Evolutionary conservation across 2,113 vertebrate species (phyloP).

Genomic region (Mus musculus): DNA sequence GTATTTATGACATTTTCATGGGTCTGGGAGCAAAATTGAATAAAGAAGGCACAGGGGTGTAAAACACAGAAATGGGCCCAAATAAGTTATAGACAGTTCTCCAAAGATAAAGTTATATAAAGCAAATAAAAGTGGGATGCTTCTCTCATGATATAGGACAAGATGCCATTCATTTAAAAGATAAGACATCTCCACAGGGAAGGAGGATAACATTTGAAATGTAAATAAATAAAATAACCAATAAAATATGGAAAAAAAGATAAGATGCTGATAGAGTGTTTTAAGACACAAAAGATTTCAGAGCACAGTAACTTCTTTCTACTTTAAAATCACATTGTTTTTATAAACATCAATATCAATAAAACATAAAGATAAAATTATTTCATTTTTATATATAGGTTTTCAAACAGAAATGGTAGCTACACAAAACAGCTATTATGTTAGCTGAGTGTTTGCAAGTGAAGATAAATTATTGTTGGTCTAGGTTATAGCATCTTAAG

Average conservation of each 20-base stretch:
- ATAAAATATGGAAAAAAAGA: not conserved
- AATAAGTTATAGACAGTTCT: not conserved
- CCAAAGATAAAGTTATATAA: not conserved
- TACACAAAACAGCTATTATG: not conserved
- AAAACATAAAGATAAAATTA: not conserved
- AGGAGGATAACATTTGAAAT: too few species aligned
- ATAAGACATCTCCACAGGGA: not conserved
- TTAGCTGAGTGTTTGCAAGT: not conserved
- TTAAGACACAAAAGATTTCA: constrained; percentile 4
- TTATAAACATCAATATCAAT: not conserved
- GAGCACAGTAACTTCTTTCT: not conserved
- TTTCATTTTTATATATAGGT: not conserved
- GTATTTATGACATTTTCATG: not conserved
- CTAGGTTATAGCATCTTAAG: not conserved
- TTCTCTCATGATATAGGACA: constrained; percentile 27
- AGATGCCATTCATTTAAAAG: not conserved
- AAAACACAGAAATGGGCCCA: not conserved
- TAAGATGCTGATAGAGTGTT: not conserved
- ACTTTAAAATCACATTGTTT: not conserved
- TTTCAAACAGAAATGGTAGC: not conserved
- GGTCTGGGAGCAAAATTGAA: not conserved
- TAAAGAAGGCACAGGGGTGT: not conserved
- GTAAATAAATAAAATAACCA: too few species aligned
- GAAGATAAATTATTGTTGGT: not conserved
- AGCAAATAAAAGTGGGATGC: not conserved